These are phyloP conservation scores for Apeira syringaria DNA, from an alignment of 2,888 invertebrate species.

Conservation along the genomic window DNA sequence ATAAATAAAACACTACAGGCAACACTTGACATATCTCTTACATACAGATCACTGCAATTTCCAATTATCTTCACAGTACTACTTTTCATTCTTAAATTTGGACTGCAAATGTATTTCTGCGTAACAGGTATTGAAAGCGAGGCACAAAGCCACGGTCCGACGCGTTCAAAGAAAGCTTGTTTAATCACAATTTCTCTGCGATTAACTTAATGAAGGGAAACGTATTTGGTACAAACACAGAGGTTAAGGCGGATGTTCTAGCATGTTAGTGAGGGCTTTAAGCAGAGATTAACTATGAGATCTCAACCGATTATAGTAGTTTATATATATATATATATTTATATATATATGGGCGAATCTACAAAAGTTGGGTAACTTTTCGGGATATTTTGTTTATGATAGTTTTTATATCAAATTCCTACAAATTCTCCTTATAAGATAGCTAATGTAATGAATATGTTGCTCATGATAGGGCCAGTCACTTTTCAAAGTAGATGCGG, in stretches of 20 bases:
- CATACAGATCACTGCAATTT: too few relatives aligned
- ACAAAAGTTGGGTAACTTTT: not conserved
- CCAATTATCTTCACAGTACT: too few relatives aligned
- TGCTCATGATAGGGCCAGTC: not conserved
- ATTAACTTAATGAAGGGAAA: constrained; percentile 34
- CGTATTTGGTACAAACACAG: not conserved
- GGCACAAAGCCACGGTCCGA: constrained; percentile 15
- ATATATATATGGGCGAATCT: not conserved
- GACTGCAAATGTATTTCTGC: constrained; percentile 23
- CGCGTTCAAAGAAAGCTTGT: constrained; percentile 24
- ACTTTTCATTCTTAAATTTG: constrained; percentile 18
- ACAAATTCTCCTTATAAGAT: not conserved
- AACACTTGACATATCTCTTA: too few relatives aligned
- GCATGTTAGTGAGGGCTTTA: too few relatives aligned
- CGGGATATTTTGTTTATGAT: not conserved
- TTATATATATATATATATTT: too few relatives aligned
- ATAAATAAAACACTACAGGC: too few relatives aligned
- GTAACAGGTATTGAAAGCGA: constrained; percentile 35
- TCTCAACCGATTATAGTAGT: too few relatives aligned
- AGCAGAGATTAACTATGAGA: too few relatives aligned
- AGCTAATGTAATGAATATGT: not conserved
- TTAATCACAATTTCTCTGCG: constrained; percentile 22
- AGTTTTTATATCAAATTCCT: not conserved
- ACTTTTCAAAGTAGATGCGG: not conserved
- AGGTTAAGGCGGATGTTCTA: too few relatives aligned